Conservation (phyloP, 2,113 vertebrate genomes). For the Tachycineta bicolor region DNA sequence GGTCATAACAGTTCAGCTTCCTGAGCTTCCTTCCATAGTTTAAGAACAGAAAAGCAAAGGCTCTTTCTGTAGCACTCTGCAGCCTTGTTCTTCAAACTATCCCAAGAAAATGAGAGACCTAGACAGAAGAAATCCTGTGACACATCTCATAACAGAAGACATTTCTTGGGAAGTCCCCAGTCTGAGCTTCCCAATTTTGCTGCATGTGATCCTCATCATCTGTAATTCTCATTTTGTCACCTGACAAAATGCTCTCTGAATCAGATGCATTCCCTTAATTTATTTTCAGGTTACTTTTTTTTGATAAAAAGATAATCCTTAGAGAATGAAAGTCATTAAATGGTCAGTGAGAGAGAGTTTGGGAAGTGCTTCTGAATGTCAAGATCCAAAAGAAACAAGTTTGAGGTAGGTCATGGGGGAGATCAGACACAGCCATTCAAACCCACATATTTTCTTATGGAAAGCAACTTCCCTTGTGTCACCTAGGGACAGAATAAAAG, state of each 20-base stretch:
- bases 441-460: neutral
- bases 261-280: neutral
- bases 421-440: neutral
- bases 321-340: neutral
- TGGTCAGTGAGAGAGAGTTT: neutral
- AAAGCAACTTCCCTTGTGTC: neutral
- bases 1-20: neutral
- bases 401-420: neutral
- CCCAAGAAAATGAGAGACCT: neutral
- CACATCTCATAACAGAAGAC: neutral
- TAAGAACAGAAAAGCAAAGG: neutral
- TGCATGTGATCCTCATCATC: neutral
- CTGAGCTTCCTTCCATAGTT: neutral
- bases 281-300: neutral
- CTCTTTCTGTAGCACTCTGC: neutral
- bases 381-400: neutral
- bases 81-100: neutral
- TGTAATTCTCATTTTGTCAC: neutral
- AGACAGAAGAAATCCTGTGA: neutral
- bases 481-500: neutral
- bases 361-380: neutral
- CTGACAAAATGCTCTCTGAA: neutral
- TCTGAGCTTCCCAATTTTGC: neutral
- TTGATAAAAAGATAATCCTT: neutral
- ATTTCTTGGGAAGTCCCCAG: neutral